Evolutionary conservation across 1,140 invertebrate species (phyloP).

Genomic region (Trialeurodes vaporariorum): DNA sequence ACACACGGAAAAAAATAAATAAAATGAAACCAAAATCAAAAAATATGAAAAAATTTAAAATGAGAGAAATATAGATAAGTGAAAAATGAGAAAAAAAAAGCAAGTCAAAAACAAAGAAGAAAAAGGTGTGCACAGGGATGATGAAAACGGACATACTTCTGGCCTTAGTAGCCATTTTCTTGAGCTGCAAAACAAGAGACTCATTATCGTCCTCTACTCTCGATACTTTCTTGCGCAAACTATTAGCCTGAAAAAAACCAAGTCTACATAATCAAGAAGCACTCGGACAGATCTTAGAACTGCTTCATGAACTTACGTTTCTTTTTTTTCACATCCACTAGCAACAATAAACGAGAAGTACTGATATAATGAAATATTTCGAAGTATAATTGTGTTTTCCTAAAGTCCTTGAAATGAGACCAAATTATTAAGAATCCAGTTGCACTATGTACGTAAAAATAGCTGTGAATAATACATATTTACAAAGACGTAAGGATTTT

Average conservation of each 20-base stretch:
- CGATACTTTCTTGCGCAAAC: slow-evolving; percentile 70
- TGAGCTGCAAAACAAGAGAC: slow-evolving; percentile 77
- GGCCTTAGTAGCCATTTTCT: slow-evolving; percentile 81
- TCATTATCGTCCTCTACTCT: slow-evolving; percentile 90
- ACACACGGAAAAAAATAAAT: background rate
- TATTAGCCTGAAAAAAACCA: slow-evolving; percentile 53
- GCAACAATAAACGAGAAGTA: too few relatives aligned
- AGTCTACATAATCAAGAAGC: background rate
- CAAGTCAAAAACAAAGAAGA: slow-evolving; percentile 11
- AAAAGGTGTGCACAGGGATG: slow-evolving; percentile 1
- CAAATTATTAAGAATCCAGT: too few relatives aligned
- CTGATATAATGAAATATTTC: too few relatives aligned
- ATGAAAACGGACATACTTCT: slow-evolving; percentile 46
- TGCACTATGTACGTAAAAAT: too few relatives aligned
- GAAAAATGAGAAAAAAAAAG: slow-evolving; percentile 5
- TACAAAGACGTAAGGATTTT: too few relatives aligned
- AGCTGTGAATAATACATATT: too few relatives aligned
- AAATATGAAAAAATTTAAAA: slow-evolving; percentile 1
- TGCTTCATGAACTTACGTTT: too few relatives aligned
- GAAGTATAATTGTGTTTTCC: too few relatives aligned
- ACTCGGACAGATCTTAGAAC: too few relatives aligned
- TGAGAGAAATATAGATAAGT: slow-evolving; percentile 5
- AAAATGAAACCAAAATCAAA: slow-evolving; percentile 2
- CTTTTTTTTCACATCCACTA: too few relatives aligned
- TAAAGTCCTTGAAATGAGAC: too few relatives aligned